Percentiles rank a stretch among this genome's conserved stretches.
Evolutionary conservation across 2,113 vertebrate genomes (phyloP).

Genomic region (Megaceryle torquata): DNA sequence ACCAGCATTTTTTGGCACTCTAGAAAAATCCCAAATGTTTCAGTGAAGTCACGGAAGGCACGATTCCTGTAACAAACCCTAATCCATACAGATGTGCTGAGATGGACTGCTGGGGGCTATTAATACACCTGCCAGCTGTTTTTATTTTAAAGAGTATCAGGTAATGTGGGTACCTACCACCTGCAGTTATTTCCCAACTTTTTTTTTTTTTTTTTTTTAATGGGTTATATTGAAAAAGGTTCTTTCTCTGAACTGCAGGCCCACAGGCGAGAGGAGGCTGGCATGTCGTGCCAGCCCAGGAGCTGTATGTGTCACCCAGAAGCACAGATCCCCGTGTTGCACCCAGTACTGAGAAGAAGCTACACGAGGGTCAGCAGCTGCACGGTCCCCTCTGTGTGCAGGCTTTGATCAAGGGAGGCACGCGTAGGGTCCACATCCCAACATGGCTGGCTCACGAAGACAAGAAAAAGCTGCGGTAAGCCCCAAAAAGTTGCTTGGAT

Average conservation of each 20-base stretch:
- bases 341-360: not conserved
- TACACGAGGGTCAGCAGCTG: not conserved
- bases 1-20: not conserved
- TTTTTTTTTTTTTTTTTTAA: not conserved
- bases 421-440: accelerated
- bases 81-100: not conserved
- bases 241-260: not conserved
- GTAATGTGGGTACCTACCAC: not conserved
- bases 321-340: not conserved
- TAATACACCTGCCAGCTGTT: not conserved
- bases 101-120: not conserved
- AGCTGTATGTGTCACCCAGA: not conserved
- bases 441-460: no score
- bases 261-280: accelerated
- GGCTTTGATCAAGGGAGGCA: not conserved
- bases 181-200: not conserved
- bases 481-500: not conserved
- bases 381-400: accelerated
- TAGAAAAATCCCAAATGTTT: not conserved
- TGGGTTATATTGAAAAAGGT: not conserved
- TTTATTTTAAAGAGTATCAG: not conserved
- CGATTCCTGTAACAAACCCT: not conserved
- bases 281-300: not conserved
- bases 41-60: not conserved
- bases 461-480: not conserved